Percentiles rank a stretch among this genome's conserved stretches.
These are phyloP conservation scores for Periophthalmodon schlosseri DNA, from an alignment of 2,113 vertebrate species.

Conservation along the genomic window DNA sequence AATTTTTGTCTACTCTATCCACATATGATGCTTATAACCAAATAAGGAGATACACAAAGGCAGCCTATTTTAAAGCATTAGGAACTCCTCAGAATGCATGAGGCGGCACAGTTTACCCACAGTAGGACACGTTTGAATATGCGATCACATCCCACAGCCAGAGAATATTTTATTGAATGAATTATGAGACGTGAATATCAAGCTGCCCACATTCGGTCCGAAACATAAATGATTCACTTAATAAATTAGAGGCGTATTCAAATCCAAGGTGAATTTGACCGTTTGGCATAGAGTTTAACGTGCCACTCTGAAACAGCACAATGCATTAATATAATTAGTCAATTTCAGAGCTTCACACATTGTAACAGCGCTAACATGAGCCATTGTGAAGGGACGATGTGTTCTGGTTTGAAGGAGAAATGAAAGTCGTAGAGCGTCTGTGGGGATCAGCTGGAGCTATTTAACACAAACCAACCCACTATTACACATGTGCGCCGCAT, in stretches of 20 bases:
- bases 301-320: constrained; percentile 10
- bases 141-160: constrained; percentile 23
- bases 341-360: constrained; percentile 43
- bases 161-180: constrained; percentile 30
- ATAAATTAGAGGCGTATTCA: constrained; percentile 35
- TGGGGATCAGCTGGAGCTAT: constrained; percentile 40
- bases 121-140: constrained; percentile 10
- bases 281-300: not conserved
- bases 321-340: constrained; percentile 55
- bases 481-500: constrained; percentile 38
- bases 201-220: not conserved
- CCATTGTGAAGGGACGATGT: constrained; percentile 36
- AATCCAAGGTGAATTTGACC: constrained; percentile 41
- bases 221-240: constrained; percentile 36
- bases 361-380: constrained; percentile 40
- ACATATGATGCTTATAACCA: not conserved
- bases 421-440: constrained; percentile 40
- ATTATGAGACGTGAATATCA: constrained; percentile 34
- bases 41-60: constrained; percentile 20
- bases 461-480: constrained; percentile 38
- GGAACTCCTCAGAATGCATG: constrained; percentile 27
- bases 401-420: constrained; percentile 40
- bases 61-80: constrained; percentile 22
- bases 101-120: constrained; percentile 24
- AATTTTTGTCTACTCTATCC: not conserved